Evolutionary conservation across 2,113 vertebrate species (phyloP).

Genomic region (Tragelaphus scriptus): DNA sequence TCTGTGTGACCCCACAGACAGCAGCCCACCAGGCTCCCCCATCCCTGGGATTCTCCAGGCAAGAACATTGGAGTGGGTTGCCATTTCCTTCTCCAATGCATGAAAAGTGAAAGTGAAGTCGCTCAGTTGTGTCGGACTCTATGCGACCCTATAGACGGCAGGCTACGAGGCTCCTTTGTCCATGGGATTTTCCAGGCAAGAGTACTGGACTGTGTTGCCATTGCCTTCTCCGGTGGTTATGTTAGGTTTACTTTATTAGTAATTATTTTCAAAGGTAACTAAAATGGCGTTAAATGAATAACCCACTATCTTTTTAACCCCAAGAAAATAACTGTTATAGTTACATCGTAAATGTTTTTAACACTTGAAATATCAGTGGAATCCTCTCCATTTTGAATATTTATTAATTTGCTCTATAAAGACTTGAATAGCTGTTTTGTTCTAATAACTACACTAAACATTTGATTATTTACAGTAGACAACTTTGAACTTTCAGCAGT

Average conservation of each 20-base stretch:
- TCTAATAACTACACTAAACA: not conserved
- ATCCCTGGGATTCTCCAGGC: no score
- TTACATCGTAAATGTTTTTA: not conserved
- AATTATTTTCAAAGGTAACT: not conserved
- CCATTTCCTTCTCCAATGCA: no score
- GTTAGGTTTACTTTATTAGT: not conserved
- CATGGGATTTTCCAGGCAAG: no score
- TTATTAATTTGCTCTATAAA: conserved; percentile 16
- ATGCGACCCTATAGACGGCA: no score
- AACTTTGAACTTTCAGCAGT: not conserved
- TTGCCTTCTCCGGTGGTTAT: not conserved
- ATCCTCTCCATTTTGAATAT: conserved; percentile 7
- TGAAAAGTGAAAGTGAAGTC: no score
- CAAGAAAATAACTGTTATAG: not conserved
- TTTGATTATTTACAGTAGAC: not conserved
- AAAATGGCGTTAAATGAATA: not conserved
- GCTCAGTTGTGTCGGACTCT: no score
- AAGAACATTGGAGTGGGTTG: no score
- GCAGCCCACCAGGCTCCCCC: no score
- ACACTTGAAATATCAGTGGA: not conserved
- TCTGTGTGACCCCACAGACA: no score
- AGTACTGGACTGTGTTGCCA: no score
- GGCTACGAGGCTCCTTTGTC: no score
- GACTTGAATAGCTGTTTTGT: not conserved
- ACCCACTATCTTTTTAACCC: not conserved